phyloP scores from a whole-genome alignment of 2,797 vertebrate genomes.

The Lithobates pipiens region DNA sequence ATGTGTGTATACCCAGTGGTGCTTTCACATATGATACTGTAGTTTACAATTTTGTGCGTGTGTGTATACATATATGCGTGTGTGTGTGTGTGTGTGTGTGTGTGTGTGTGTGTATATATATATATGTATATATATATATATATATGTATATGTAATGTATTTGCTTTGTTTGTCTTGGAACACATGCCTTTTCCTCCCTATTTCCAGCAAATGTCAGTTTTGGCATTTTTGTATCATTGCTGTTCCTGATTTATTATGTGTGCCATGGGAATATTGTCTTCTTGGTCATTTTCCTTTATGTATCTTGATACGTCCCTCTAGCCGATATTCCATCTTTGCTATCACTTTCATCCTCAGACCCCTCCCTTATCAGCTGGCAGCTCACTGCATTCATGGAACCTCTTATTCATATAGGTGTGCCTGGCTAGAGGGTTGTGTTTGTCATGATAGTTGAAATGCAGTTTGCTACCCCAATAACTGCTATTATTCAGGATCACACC shows the following conservation, averaged over 20 bases:
- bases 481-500: neutral
- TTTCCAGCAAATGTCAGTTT: neutral
- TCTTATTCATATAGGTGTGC: neutral
- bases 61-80: no score
- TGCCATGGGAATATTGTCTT: neutral
- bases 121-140: neutral
- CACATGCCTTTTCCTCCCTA: neutral
- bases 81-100: no score
- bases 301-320: neutral
- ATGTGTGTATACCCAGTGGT: no score
- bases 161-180: neutral
- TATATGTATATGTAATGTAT: neutral
- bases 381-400: neutral
- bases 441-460: neutral
- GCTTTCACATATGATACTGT: no score
- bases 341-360: neutral
- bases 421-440: neutral
- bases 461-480: neutral
- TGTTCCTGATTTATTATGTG: neutral
- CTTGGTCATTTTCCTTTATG: neutral
- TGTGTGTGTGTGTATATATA: no score
- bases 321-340: neutral
- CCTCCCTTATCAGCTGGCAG: constrained; percentile 7
- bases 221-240: neutral
- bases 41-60: no score